These are phyloP conservation scores for Nematolebias whitei DNA, from an alignment of 2,113 vertebrate species.

Conservation along the genomic window DNA sequence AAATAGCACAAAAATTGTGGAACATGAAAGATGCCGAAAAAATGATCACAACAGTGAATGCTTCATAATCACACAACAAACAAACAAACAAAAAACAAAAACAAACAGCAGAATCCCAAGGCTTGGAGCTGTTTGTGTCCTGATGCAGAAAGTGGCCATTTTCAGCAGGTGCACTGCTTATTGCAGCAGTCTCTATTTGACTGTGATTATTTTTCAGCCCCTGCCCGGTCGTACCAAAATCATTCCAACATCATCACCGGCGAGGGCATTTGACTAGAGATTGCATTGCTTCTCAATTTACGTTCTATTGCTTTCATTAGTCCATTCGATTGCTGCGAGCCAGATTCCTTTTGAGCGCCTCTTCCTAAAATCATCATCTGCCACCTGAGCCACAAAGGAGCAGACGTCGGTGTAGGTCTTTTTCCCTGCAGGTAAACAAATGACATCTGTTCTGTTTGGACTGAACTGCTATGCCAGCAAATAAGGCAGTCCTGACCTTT, in stretches of 20 bases:
- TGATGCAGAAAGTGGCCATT: constrained; percentile 14
- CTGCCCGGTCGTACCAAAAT: constrained; percentile 18
- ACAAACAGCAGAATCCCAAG: background rate
- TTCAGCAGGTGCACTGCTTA: constrained; percentile 14
- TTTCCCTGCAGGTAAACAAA: constrained; percentile 40
- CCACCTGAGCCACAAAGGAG: constrained; percentile 51
- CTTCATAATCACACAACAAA: no score
- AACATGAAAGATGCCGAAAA: no score
- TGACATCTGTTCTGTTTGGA: constrained; percentile 40
- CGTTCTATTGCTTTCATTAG: constrained; percentile 31
- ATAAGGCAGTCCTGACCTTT: constrained; percentile 11
- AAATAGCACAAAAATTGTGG: no score
- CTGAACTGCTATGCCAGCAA: constrained; percentile 8
- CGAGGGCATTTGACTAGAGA: constrained; percentile 30
- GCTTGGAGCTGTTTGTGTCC: constrained; percentile 7
- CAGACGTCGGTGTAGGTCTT: constrained; percentile 6
- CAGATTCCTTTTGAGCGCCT: constrained; percentile 25
- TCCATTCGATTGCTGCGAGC: constrained; percentile 49
- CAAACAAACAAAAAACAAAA: background rate
- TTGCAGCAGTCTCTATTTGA: background rate
- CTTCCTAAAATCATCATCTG: constrained; percentile 24
- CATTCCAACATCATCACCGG: constrained; percentile 32
- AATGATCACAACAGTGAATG: no score
- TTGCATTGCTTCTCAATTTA: constrained; percentile 32
- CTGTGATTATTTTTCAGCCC: constrained; percentile 15